A percentile compares a stretch with the other conserved stretches of the same genome.
Evolutionary conservation across 2,797 vertebrate species (phyloP).

Genomic region (Urosaurus nigricauda): DNA sequence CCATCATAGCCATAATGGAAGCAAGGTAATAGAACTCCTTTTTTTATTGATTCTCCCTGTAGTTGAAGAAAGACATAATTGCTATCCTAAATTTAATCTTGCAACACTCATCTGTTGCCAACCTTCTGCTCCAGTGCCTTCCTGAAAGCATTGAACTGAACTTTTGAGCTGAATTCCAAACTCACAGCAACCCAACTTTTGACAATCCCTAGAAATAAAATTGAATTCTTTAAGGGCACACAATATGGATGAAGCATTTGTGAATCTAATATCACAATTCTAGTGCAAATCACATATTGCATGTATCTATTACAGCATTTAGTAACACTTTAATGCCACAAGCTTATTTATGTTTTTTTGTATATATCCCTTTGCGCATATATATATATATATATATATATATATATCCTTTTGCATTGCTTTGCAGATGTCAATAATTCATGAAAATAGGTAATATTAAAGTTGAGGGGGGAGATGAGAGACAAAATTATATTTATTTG

Average conservation of each 20-base stretch:
- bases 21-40: constrained; percentile 69
- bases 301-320: neutral
- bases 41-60: constrained; percentile 64
- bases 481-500: constrained; percentile 35
- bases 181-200: constrained; percentile 35
- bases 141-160: constrained; percentile 60
- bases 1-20: constrained; percentile 57
- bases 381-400: too few relatives aligned
- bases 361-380: neutral
- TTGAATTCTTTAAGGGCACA: constrained; percentile 9
- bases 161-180: constrained; percentile 52
- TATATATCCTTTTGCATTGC: neutral
- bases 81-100: constrained; percentile 70
- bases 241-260: neutral
- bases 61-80: constrained; percentile 69
- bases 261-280: neutral
- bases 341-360: neutral
- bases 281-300: neutral
- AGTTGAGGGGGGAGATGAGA: constrained; percentile 7
- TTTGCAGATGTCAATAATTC: neutral
- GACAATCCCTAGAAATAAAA: neutral
- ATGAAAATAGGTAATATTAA: neutral
- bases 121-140: constrained; percentile 63
- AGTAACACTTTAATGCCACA: fast-evolving
- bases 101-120: constrained; percentile 60